Base-by-base conservation (phyloP, 2,113 vertebrate species). In the Tachuris rubrigastra region DNA sequence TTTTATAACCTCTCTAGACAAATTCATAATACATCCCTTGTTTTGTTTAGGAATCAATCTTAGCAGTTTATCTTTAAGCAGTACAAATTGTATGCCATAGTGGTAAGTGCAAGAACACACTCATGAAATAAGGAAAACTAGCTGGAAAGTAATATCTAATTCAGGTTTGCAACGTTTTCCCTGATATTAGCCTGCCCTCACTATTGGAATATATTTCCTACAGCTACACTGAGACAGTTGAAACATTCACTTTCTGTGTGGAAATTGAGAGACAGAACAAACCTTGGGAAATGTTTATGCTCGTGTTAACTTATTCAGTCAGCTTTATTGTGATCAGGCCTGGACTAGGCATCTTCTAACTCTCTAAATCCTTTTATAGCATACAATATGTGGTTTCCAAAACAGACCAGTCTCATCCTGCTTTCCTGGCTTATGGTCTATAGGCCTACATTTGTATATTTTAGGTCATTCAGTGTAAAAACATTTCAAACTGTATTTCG, bases 21-120 rank as follows among this genome's bases (percentile, higher is more conserved):
- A 97, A 97, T 78, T 68, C 0, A 25, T 90, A 95, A 96, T 83
- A 87, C 74, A 96, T 52, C 50, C 58, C 72, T 94, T 95, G 80
- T 69, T 96, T 96, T 94, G 72, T 97, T 96, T 95, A 94, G 69
- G 78, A 97, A 96, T 98, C 97, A 95, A 92, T 98, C 94, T 87
- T 71, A 66, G 37, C 85, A 35, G 80, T 95, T 96, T 96, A 90
- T 92, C 90, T 96, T 90, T 97, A 97, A 97, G 95, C 92, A 95
- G 90, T 95, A 98, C 95, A 97, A 97, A 98, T 97, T 94, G 79
- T 96, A 69, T 66, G 77, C 90, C 89, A 46, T 30, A 92, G 78
- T 85, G 87, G 77, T 92, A 91, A 98, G 95, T 95, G 92, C 86
- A 95, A 86, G 95, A 97, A 86, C 60, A 97, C 68, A 91, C 83